A percentile compares a stretch with the other conserved stretches of the same genome.
phyloP scores from a whole-genome alignment of 2,797 vertebrate genomes.

The Bucorvus abyssinicus region DNA sequence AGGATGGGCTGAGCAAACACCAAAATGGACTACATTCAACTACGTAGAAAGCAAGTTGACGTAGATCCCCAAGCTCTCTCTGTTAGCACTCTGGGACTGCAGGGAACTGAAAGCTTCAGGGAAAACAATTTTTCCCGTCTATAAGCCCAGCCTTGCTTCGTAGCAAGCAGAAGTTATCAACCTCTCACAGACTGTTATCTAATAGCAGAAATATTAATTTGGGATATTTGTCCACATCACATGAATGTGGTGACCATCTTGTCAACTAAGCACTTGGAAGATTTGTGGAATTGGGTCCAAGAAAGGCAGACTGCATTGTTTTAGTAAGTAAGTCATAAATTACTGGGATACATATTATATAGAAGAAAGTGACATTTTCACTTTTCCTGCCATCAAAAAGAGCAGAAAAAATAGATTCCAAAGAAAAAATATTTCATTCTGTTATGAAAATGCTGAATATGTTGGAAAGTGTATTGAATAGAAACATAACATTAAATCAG shows the following conservation, averaged over 20 bases:
- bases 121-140: not conserved
- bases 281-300: not conserved
- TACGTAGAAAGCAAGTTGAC: not conserved
- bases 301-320: not conserved
- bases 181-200: not conserved
- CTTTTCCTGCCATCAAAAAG: not conserved
- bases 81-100: not conserved
- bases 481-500: not conserved
- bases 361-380: not conserved
- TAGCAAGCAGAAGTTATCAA: not conserved
- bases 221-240: not conserved
- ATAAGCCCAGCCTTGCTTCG: not conserved
- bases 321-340: not conserved
- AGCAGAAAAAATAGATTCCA: not conserved
- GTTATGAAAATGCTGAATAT: not conserved
- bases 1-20: not conserved
- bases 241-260: not conserved
- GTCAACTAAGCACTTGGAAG: not conserved
- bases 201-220: not conserved
- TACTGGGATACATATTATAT: not conserved
- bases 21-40: not conserved
- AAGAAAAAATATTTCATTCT: not conserved
- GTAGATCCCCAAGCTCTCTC: not conserved
- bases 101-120: not conserved
- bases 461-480: not conserved